phyloP scores from a whole-genome alignment of 2,797 vertebrate genomes.

The Odontamblyopus lacepedii region DNA sequence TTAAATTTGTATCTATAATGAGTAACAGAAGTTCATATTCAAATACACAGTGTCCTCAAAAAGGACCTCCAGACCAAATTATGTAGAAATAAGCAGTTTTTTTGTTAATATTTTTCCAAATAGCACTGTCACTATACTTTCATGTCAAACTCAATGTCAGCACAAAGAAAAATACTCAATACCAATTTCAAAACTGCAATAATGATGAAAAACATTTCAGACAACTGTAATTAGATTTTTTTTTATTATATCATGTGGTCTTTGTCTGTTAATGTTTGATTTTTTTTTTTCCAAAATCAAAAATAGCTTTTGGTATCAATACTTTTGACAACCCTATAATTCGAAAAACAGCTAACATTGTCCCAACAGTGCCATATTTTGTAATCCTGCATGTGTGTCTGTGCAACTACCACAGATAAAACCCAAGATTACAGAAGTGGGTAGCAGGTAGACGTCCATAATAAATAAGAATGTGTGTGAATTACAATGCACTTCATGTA shows the following conservation, averaged over 20 bases:
- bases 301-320: neutral
- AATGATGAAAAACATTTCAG: neutral
- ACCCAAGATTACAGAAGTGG: no score
- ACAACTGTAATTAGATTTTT: no score
- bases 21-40: no score
- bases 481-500: neutral
- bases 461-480: neutral
- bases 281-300: neutral
- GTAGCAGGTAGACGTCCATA: neutral
- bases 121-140: no score
- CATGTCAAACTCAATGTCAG: conserved; percentile 20
- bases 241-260: neutral
- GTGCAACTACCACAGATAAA: no score
- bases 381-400: no score
- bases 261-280: neutral
- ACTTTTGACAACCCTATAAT: neutral
- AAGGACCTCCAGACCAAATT: no score
- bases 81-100: no score
- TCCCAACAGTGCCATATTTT: no score
- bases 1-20: no score
- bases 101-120: no score
- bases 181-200: neutral
- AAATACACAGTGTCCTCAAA: no score
- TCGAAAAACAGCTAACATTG: neutral
- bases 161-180: neutral